These are phyloP conservation scores for Rhinichthys osculus DNA, from an alignment of 2,797 vertebrate species.

Conservation along the genomic window DNA sequence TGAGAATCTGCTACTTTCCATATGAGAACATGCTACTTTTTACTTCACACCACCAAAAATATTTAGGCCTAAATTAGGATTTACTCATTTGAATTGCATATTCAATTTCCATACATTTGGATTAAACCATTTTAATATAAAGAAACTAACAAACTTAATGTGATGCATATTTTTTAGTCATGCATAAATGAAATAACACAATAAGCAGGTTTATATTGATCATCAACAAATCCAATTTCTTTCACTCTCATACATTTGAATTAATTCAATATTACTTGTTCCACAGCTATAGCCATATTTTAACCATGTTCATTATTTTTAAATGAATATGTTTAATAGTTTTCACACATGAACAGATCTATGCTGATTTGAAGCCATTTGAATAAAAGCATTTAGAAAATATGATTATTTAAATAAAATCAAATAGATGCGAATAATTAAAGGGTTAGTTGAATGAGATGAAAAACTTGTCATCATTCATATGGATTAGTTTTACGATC, in stretches of 20 bases:
- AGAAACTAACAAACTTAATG: not conserved
- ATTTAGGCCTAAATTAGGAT: not conserved
- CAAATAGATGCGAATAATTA: not conserved
- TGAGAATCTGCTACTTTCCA: not conserved
- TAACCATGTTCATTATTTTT: not conserved
- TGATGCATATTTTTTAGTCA: not conserved
- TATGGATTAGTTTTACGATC: not conserved
- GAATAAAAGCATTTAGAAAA: not conserved
- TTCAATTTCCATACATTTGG: not conserved
- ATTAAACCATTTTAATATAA: not conserved
- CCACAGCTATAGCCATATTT: not conserved
- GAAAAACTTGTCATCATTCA: not conserved
- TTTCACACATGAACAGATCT: conserved; percentile 6
- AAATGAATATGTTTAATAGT: not conserved
- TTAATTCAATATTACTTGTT: not conserved
- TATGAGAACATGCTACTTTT: not conserved
- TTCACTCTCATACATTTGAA: not conserved
- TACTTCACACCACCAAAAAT: not conserved
- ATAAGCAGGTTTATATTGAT: not conserved
- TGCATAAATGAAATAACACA: not conserved
- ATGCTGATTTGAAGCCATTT: not conserved
- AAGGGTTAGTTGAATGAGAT: too few relatives aligned
- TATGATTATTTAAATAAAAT: not conserved
- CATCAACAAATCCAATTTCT: not conserved
- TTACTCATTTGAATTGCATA: not conserved